Evolutionary conservation across 2,113 vertebrate genomes (phyloP).

Genomic region (Etia nguti): DNA sequence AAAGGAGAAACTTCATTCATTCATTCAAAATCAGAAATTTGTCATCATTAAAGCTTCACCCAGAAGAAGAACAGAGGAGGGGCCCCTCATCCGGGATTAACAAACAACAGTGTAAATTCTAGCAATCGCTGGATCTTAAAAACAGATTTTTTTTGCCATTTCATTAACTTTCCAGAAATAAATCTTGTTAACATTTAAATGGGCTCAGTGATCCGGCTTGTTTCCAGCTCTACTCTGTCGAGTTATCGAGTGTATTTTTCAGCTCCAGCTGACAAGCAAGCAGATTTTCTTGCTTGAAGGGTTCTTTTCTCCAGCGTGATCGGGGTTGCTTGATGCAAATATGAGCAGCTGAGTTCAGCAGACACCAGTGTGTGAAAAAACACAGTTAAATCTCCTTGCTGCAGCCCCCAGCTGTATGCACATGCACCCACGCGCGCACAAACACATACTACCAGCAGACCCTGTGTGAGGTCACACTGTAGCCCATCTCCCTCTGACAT

Average conservation of each 20-base stretch:
- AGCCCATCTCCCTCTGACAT: slow-evolving; percentile 13
- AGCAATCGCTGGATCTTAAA: background rate
- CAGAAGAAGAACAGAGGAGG: background rate
- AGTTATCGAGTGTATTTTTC: background rate
- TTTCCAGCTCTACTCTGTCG: background rate
- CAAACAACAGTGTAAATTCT: background rate
- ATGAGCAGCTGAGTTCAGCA: slow-evolving; percentile 74
- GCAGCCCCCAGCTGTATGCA: slow-evolving; percentile 58
- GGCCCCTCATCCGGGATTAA: background rate
- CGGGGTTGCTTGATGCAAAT: slow-evolving; percentile 62
- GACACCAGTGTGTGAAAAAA: slow-evolving; percentile 77
- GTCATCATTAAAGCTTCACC: background rate
- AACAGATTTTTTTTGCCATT: background rate
- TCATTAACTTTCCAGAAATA: background rate
- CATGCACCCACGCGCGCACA: slow-evolving; percentile 13
- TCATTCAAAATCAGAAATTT: background rate
- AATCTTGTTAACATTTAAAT: background rate
- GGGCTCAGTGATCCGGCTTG: background rate
- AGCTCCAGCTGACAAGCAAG: background rate
- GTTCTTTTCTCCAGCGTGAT: slow-evolving; percentile 32
- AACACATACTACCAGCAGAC: background rate
- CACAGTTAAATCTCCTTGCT: slow-evolving; percentile 60
- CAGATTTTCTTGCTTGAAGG: background rate
- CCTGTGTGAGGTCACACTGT: slow-evolving; percentile 32
- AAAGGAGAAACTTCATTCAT: background rate